These are phyloP conservation scores for Ancistrus triradiatus DNA, from an alignment of 2,113 vertebrate species.

Conservation along the genomic window DNA sequence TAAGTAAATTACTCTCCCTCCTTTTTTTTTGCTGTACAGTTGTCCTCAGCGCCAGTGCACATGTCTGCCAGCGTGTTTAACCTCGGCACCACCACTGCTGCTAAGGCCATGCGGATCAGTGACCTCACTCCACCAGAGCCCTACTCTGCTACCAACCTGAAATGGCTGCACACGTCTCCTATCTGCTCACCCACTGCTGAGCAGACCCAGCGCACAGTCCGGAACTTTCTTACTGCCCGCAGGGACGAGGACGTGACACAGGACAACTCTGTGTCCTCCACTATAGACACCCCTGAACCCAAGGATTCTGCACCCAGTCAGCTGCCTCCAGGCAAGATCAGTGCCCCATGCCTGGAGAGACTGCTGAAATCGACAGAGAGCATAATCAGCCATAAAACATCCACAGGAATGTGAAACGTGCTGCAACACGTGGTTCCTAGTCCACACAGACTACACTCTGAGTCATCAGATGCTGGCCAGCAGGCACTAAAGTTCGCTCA, in stretches of 20 bases:
- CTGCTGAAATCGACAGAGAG: constrained; percentile 75
- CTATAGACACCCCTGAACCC: constrained; percentile 57
- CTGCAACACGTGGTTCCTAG: constrained; percentile 66
- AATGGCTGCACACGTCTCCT: constrained; percentile 75
- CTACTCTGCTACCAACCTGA: constrained; percentile 66
- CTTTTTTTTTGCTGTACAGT: constrained; percentile 48
- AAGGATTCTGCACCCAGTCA: constrained; percentile 53
- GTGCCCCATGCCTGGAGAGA: constrained; percentile 72
- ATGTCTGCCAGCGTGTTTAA: constrained; percentile 32
- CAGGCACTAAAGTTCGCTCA: constrained; percentile 47
- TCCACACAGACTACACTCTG: constrained; percentile 46
- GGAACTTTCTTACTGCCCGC: constrained; percentile 51
- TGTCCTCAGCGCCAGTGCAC: constrained; percentile 46
- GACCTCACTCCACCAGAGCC: constrained; percentile 62
- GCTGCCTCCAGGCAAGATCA: constrained; percentile 66
- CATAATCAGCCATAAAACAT: constrained; percentile 64
- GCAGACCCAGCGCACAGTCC: constrained; percentile 56
- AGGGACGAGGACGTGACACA: constrained; percentile 65
- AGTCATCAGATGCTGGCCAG: constrained; percentile 28
- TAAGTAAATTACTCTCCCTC: neutral
- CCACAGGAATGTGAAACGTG: constrained; percentile 50
- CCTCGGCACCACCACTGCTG: constrained; percentile 41
- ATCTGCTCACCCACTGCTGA: constrained; percentile 65
- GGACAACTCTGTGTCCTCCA: constrained; percentile 73
- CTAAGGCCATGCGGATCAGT: constrained; percentile 58